Conservation (phyloP, 2,113 vertebrate genomes). For the Oreochromis aureus region DNA sequence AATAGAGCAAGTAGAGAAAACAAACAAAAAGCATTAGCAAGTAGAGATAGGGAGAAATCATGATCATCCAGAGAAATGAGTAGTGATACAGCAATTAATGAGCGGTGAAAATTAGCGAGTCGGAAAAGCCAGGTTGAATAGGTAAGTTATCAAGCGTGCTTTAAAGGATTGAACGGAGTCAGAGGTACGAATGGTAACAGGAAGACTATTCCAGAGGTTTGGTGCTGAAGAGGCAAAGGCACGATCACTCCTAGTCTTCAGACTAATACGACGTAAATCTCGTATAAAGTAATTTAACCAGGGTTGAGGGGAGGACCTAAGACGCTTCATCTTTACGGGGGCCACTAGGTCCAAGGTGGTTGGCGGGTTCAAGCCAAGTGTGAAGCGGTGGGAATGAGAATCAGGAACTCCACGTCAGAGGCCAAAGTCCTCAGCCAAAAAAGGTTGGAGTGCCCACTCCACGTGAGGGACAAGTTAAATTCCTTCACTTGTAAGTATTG, state of each 20-base stretch:
- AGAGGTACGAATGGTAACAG: background rate
- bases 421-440: too few relatives aligned
- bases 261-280: accelerated
- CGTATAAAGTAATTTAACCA: accelerated
- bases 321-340: accelerated
- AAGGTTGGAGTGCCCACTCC: too few relatives aligned
- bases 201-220: background rate
- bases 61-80: background rate
- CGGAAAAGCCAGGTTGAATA: accelerated
- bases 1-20: too few relatives aligned
- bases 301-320: background rate
- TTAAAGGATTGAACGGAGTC: background rate
- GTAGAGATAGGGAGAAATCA: background rate
- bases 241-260: background rate
- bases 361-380: too few relatives aligned
- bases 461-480: too few relatives aligned
- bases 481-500: too few relatives aligned
- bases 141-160: accelerated
- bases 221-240: background rate
- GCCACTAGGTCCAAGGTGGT: background rate
- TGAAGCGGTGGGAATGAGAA: too few relatives aligned
- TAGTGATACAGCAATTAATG: background rate
- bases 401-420: too few relatives aligned
- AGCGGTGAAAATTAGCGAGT: background rate
- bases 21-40: too few relatives aligned